phyloP scores from a whole-genome alignment of 2,888 invertebrate genomes.

The Tryphoninae sp. region DNA sequence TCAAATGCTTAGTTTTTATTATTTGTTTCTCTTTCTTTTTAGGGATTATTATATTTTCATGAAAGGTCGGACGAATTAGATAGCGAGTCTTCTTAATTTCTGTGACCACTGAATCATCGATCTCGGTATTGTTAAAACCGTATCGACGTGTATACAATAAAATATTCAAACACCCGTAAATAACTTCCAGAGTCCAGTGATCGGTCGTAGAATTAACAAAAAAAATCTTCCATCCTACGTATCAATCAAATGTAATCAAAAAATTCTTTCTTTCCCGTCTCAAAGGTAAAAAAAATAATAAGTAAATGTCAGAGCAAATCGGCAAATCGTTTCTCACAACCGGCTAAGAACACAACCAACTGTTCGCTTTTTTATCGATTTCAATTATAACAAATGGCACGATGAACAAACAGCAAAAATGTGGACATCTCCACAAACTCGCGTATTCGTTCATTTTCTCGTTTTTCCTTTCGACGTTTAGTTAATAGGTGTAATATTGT shows the following conservation, averaged over 20 bases:
- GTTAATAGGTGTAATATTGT: constrained; percentile 59
- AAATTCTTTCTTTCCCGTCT: no score
- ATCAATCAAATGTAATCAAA: no score
- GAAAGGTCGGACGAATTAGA: constrained; percentile 15
- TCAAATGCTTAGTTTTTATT: background rate
- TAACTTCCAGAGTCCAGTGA: constrained; percentile 7
- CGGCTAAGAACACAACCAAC: no score
- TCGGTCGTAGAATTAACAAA: constrained; percentile 29
- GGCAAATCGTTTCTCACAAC: background rate
- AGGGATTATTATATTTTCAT: constrained; percentile 4
- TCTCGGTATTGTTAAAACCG: no score
- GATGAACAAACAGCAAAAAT: constrained; percentile 10
- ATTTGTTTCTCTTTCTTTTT: constrained; percentile 15
- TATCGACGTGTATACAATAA: background rate
- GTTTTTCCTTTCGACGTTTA: constrained; percentile 53
- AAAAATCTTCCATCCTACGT: background rate
- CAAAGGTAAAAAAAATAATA: no score
- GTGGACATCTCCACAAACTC: constrained; percentile 21
- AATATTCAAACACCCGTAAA: background rate
- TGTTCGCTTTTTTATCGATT: background rate
- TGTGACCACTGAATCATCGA: background rate
- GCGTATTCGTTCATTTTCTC: constrained; percentile 47
- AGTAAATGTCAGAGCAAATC: background rate
- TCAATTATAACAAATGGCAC: constrained; percentile 8
- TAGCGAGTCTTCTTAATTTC: constrained; percentile 9